Conservation (phyloP, 2,797 vertebrate genomes). For the Lepilemur septentrionalis region DNA sequence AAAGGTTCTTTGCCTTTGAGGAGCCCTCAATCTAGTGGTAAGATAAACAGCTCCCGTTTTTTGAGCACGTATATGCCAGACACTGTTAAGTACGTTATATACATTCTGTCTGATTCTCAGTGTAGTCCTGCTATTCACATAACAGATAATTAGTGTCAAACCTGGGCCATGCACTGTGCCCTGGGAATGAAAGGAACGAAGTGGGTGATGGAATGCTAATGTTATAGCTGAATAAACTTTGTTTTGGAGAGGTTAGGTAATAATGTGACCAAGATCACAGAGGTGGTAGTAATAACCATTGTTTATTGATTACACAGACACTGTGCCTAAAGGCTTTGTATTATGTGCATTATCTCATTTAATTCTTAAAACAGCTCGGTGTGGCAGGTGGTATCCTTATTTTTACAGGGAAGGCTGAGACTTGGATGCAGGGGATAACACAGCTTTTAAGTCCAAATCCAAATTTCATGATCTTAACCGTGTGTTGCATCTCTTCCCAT, state of each 20-base stretch:
- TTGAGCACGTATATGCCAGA: not conserved
- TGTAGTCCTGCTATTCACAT: not conserved
- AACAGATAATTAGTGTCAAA: not conserved
- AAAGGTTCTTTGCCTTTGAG: not conserved
- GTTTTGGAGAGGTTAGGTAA: not conserved
- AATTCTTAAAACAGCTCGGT: not conserved
- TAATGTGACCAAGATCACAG: not conserved
- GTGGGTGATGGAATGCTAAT: not conserved
- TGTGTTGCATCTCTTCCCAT: not conserved
- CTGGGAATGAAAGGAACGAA: not conserved
- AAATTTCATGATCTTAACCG: conserved; percentile 20
- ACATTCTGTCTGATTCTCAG: not conserved
- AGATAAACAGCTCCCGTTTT: not conserved
- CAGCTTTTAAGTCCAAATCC: not conserved
- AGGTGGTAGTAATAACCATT: not conserved
- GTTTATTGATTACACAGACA: not conserved
- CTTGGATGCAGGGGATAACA: not conserved
- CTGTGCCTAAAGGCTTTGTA: not conserved
- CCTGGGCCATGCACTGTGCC: not conserved
- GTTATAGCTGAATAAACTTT: not conserved
- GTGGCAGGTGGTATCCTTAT: not conserved
- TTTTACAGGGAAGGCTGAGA: not conserved
- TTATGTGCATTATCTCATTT: not conserved
- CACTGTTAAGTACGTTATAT: not conserved
- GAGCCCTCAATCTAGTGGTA: not conserved